Evolutionary conservation across 2,888 invertebrate species (phyloP).

Genomic region (Pheosia gnoma): DNA sequence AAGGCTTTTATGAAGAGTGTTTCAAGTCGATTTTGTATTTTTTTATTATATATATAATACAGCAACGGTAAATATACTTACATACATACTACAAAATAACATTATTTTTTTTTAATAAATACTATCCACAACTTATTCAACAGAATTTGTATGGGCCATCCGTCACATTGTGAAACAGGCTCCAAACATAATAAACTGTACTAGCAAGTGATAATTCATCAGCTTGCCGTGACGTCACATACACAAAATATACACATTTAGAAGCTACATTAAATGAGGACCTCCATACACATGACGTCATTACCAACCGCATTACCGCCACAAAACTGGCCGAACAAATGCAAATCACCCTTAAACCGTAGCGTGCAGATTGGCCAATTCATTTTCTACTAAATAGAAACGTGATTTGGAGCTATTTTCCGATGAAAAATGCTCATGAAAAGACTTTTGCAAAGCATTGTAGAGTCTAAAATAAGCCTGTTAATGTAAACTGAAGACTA

Average conservation of each 20-base stretch:
- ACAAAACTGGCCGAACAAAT: constrained; percentile 28
- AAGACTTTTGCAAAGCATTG: constrained; percentile 16
- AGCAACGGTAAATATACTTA: too few species aligned
- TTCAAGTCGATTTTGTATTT: too few species aligned
- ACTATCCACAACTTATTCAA: too few species aligned
- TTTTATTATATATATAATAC: too few species aligned
- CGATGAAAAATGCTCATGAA: constrained; percentile 25
- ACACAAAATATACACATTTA: constrained; percentile 27
- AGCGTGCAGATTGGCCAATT: constrained; percentile 45
- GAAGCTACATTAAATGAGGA: constrained; percentile 32
- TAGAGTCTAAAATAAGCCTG: constrained; percentile 2
- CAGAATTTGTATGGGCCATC: too few species aligned
- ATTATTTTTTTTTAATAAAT: too few species aligned
- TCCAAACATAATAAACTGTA: too few species aligned
- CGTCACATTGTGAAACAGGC: too few species aligned
- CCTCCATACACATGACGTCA: constrained; percentile 32
- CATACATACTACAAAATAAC: too few species aligned
- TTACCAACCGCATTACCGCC: constrained; percentile 35
- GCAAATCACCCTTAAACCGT: constrained; percentile 26
- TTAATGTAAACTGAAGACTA: neutral
- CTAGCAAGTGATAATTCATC: too few species aligned
- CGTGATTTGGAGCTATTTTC: constrained; percentile 34
- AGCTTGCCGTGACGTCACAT: too few species aligned
- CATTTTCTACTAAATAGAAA: constrained; percentile 45
- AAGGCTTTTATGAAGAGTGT: too few species aligned